A percentile compares a stretch with the other conserved stretches of the same genome.
Conservation (phyloP, 2,797 vertebrate species). For the Antennarius maculatus region DNA sequence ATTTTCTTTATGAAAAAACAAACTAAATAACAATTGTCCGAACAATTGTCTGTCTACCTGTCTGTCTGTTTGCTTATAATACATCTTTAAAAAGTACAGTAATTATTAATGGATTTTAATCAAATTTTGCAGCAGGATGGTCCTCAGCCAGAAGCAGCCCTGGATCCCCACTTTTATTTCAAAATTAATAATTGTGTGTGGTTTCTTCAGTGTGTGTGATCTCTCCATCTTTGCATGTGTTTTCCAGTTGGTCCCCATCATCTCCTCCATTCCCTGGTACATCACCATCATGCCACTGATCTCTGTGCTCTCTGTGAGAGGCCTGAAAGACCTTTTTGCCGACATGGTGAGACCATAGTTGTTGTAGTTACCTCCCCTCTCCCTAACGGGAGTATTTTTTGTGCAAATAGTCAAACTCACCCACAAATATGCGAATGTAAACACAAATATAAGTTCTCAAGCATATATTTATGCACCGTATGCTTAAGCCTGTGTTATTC, state of each 20-base stretch:
- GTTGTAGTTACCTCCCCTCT: not conserved
- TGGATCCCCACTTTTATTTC: too few relatives aligned
- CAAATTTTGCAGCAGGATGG: too few relatives aligned
- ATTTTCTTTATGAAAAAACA: too few relatives aligned
- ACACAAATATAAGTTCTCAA: slow-evolving; percentile 39
- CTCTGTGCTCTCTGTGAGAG: slow-evolving; percentile 84
- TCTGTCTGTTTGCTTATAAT: too few relatives aligned
- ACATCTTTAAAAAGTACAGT: too few relatives aligned
- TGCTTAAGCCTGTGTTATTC: slow-evolving; percentile 49
- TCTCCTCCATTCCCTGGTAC: slow-evolving; percentile 92
- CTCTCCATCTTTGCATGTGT: slow-evolving; percentile 6
- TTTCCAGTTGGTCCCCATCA: slow-evolving; percentile 83
- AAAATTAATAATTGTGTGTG: not conserved
- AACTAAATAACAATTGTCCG: too few relatives aligned
- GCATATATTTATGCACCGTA: slow-evolving; percentile 36
- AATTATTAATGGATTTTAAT: too few relatives aligned
- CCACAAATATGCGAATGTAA: slow-evolving; percentile 31
- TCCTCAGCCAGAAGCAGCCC: too few relatives aligned
- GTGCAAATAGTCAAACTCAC: slow-evolving; percentile 3
- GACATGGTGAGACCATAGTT: slow-evolving; percentile 85
- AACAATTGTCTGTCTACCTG: too few relatives aligned
- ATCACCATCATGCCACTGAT: slow-evolving; percentile 84
- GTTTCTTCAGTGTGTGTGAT: not conserved
- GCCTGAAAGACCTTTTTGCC: slow-evolving; percentile 84
- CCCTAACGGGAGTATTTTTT: not conserved